These are phyloP conservation scores for Hemiscyllium ocellatum DNA, from an alignment of 2,113 vertebrate species.

Conservation along the genomic window DNA sequence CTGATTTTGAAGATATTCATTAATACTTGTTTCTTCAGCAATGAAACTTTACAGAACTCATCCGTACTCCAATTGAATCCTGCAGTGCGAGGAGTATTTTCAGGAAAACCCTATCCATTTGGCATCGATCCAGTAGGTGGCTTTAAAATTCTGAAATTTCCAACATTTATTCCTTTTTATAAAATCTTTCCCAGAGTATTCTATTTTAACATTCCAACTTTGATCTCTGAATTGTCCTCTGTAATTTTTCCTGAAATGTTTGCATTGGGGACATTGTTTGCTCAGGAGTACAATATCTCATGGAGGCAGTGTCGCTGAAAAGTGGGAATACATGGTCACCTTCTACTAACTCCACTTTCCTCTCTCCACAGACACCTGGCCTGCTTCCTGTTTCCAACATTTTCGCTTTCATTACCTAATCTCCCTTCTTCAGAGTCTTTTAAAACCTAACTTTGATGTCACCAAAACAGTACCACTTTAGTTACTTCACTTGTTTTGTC, in stretches of 20 bases:
- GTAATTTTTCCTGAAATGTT: neutral
- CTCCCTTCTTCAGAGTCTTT: neutral
- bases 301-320: no score
- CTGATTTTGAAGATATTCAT: neutral
- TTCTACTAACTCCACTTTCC: neutral
- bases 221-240: neutral
- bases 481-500: neutral
- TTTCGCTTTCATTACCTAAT: neutral
- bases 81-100: constrained; percentile 45
- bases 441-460: neutral
- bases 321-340: neutral
- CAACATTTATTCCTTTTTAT: neutral
- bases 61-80: constrained; percentile 46
- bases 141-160: neutral
- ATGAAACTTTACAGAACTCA: constrained; percentile 42
- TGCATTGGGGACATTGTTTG: no score
- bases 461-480: neutral
- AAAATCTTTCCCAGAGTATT: neutral
- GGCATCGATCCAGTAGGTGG: constrained; percentile 50
- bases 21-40: constrained; percentile 38
- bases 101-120: constrained; percentile 47
- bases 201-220: neutral
- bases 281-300: no score
- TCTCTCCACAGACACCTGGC: neutral
- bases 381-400: neutral